Base-by-base conservation (phyloP, 2,113 vertebrate species). In the Stigmatopora nigra region DNA sequence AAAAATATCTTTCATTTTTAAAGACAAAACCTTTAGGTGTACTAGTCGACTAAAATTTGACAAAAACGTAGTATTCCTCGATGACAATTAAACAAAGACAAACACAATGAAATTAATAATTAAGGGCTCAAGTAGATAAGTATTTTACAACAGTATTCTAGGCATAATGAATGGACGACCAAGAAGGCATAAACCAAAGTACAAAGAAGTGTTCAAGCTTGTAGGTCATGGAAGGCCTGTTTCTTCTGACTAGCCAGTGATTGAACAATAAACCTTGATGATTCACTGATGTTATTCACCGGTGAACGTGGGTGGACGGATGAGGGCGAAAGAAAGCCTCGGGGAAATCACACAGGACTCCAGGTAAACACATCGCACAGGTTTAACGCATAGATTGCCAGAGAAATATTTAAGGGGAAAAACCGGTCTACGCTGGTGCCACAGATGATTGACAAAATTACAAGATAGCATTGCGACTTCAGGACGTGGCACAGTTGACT, bases 271-370 rank as follows among this genome's bases (percentile, higher is more conserved):
- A 66, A 73, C 64, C 72, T 61, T 6, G 44, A 71, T 77, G 82
- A 87, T 76, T 87, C 84, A 79, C 68, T 52, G 35, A 36, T 64
- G 70, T 77, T 83, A 68, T 65, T 59, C 57, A 59, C 35, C 25
- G 17, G 14, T 62, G 20, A 20, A 62, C n/a, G 45, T 7, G 31
- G 36, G 57, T 9, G 35, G 8, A 20, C 11, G 16, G 17, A 17
- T 11, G 31, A 36, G 77, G 63, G 68, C 70, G 67, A 65, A 71
- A 12, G 52, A 77, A 79, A 64, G 62, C 82, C 79, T 73, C 41
- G 35, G 63, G 81, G 75, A 75, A 80, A 76, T 79, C 68, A 72
- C 65, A 82, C 35, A 52, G 44, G 71, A 77, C 69, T 78, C 68
- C 71, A 78, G 80, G 78, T 78, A 79, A 63, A 58, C 79, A 52